Base-by-base conservation (phyloP, 2,113 vertebrate species). In the Rhinolophus sinicus region DNA sequence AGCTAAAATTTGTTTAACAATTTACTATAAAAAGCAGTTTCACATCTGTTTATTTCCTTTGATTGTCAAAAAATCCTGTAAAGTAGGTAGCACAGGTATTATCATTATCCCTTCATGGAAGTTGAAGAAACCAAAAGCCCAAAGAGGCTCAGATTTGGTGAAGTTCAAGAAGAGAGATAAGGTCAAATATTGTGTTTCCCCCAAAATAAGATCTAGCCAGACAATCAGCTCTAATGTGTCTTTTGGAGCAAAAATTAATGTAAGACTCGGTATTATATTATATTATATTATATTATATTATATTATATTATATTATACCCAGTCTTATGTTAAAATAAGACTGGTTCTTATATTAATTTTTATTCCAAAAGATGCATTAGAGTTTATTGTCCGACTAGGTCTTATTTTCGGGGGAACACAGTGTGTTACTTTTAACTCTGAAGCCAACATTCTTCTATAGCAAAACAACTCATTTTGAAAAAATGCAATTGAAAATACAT, bases 391-490 rank as follows among this genome's bases (percentile, higher is more conserved):
- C 40, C 6, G 6, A 1, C 40, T 44, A 44, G 40, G 40, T 44
- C 40, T 44, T 44, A 44, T 44, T 44, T 44, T 6, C 40, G 6
- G 40, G 40, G 40, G 7, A 44, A 44, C 40, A 44, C 6, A 6
- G 15, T 58, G 18, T 12, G 78, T 44, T 58, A 64, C 10, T 60
- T 92, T 92, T 75, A 72, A 38, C 28, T 75, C 15, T 13, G 95
- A 87, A 94, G 2, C 7, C 28, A 69, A 40, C 38, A 88, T 88
- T 84, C 13, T 93, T 87, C 60, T 44, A n/a, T 70, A 13, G 44
- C 4, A 96, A 92, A 94, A 81, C 83, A 88, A 65, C 33, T 89
- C 11, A 69, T 67, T 38, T 22, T 38, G 58, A 87, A 77, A 56
- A 94, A 75, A 93, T 30, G 67, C 73, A 96, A 28, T 35, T 5